Base-by-base conservation (phyloP, 2,888 invertebrate species). In the Lissocephala sabroskyi region DNA sequence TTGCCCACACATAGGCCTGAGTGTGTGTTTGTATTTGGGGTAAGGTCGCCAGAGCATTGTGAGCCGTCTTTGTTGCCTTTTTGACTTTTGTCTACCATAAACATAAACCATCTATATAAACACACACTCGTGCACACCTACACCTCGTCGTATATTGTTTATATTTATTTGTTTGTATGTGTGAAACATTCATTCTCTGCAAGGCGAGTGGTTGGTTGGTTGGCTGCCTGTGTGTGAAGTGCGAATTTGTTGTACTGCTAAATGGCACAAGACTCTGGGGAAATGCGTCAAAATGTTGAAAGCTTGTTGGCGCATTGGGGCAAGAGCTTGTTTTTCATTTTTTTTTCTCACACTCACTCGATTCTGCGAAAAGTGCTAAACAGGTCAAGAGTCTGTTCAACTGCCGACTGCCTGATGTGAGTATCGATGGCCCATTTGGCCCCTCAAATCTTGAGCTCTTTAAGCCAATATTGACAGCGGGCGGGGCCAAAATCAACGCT, bases 211-310 rank as follows among this genome's bases (percentile, higher is more conserved):
- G 23, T 7, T 7, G 4, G 3, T 23, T 23, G 23, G 3, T 23
- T 7, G 7, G 23, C 23, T 14, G 14, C 11, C 16, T 41, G 30
- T 59, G 49, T 46, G 54, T 45, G 40, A 64, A 65, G 76, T 67
- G 73, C 60, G 76, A 75, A 75, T 75, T 71, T 70, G 73, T 75
- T 75, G 53, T 64, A 55, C 60, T 65, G 76, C 73, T 70, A 76
- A 70, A 68, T 73, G 76, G 76, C 76, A 75, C 76, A 75, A 68
- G 76, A 68, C 70, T 70, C 73, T 56, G 49, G 70, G 70, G 70
- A 70, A 73, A 73, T 75, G 70, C 73, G 76, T 75, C 73, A 68
- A 73, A 75, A 65, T 61, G 68, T 56, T 71, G 62, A 56, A 17
- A 29, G 41, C 37, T 66, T 62, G 64, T 62, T 67, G 62, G 59